phyloP scores from a whole-genome alignment of 2,113 vertebrate species.

The Recurvirostra avosetta region DNA sequence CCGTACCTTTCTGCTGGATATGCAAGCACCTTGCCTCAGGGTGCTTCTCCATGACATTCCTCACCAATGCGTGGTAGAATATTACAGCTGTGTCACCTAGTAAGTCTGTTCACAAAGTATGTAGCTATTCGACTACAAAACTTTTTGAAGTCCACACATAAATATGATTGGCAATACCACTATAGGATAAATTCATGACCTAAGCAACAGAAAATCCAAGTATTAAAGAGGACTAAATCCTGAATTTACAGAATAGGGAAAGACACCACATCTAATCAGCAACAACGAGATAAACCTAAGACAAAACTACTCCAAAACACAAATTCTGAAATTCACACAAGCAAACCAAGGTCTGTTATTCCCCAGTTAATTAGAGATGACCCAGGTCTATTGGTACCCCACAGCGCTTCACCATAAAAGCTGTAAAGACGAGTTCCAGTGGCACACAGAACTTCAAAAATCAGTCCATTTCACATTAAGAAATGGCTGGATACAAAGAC shows the following conservation, averaged over 20 bases:
- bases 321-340: background rate
- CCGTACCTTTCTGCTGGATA: background rate
- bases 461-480: no score
- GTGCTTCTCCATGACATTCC: background rate
- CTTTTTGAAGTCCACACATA: background rate
- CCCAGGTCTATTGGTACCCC: no score
- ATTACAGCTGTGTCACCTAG: background rate
- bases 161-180: background rate
- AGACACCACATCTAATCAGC: background rate
- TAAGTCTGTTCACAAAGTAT: background rate
- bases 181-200: background rate
- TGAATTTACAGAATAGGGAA: background rate
- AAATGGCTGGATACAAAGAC: background rate
- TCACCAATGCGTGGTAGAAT: background rate
- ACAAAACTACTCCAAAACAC: background rate
- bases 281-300: background rate
- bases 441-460: no score
- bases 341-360: background rate
- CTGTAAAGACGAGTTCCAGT: no score
- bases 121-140: background rate
- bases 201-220: background rate
- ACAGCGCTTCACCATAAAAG: no score
- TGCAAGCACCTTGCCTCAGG: background rate
- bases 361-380: background rate
- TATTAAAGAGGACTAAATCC: background rate